Evolutionary conservation across 2,797 vertebrate species (phyloP).

Genomic region (Micrastur ruficollis): DNA sequence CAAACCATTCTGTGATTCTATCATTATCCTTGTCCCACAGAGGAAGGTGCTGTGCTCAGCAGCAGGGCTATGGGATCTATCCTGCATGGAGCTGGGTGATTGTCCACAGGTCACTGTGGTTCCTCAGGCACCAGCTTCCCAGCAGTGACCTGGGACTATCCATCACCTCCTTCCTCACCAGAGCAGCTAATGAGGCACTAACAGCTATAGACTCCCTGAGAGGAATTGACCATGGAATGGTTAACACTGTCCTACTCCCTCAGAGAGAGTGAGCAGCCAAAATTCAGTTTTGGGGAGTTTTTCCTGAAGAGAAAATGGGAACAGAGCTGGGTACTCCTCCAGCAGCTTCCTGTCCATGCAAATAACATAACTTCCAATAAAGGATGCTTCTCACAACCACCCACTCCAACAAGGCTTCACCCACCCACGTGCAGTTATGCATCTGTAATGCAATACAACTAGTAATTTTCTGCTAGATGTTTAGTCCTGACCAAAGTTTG

Average conservation of each 20-base stretch:
- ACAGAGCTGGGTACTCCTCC: background rate
- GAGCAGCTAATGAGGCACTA: background rate
- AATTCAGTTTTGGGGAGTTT: background rate
- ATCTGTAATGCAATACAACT: background rate
- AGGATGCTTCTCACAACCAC: background rate
- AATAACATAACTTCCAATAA: background rate
- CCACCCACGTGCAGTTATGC: background rate
- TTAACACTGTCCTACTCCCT: background rate
- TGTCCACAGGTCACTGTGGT: background rate
- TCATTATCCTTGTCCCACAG: background rate
- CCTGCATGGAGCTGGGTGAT: background rate
- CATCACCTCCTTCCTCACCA: background rate
- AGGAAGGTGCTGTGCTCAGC: background rate
- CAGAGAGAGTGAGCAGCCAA: background rate
- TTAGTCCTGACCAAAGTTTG: background rate
- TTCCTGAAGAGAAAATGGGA: background rate
- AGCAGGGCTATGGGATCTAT: background rate
- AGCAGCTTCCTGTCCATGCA: background rate
- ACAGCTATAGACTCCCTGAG: accelerated
- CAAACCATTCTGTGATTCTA: too few relatives aligned
- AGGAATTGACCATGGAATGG: background rate
- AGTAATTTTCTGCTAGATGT: background rate
- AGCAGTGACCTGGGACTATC: background rate
- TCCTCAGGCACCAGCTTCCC: background rate
- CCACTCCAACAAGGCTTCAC: background rate